Conservation (phyloP, 2,797 vertebrate species). For the Oreonectes daqikongensis region DNA sequence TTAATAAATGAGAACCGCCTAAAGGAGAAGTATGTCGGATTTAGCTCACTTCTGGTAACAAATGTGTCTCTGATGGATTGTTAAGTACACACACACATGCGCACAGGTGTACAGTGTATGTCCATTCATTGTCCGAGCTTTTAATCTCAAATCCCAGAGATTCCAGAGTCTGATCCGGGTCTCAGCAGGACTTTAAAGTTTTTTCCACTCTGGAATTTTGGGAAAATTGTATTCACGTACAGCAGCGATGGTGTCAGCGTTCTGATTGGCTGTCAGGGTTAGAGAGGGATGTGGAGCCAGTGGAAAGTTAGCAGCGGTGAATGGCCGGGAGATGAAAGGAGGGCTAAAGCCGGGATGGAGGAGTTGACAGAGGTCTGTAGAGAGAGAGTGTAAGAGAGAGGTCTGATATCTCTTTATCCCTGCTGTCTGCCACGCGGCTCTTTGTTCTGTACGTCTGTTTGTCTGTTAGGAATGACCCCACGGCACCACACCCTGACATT, state of each 20-base stretch:
- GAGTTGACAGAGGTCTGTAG: slow-evolving; percentile 53
- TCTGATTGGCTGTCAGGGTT: slow-evolving; percentile 18
- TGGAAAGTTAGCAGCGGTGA: slow-evolving; percentile 81
- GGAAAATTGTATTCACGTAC: slow-evolving; percentile 62
- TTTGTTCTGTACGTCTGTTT: slow-evolving; percentile 41
- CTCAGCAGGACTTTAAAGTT: slow-evolving; percentile 62
- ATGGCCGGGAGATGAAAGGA: slow-evolving; percentile 78
- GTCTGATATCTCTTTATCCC: slow-evolving; percentile 80
- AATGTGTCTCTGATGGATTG: not conserved
- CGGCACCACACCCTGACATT: not conserved
- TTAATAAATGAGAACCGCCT: not conserved
- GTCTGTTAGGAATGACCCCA: slow-evolving; percentile 16
- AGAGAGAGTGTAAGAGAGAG: slow-evolving; percentile 47
- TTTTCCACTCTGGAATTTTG: slow-evolving; percentile 61
- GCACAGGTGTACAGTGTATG: slow-evolving; percentile 36
- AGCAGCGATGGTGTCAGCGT: slow-evolving; percentile 17
- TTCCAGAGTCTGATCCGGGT: slow-evolving; percentile 66
- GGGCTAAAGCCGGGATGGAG: slow-evolving; percentile 64
- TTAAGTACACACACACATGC: slow-evolving; percentile 17
- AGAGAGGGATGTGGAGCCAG: slow-evolving; percentile 59
- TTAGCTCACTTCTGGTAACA: not conserved
- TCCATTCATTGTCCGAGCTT: slow-evolving; percentile 41
- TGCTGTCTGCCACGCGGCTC: slow-evolving; percentile 71
- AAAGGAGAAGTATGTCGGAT: not conserved
- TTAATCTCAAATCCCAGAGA: slow-evolving; percentile 65